Percentiles rank a stretch among this genome's conserved stretches.
These are phyloP conservation scores for Zelleria hepariella DNA, from an alignment of 2,888 invertebrate species.

Conservation along the genomic window DNA sequence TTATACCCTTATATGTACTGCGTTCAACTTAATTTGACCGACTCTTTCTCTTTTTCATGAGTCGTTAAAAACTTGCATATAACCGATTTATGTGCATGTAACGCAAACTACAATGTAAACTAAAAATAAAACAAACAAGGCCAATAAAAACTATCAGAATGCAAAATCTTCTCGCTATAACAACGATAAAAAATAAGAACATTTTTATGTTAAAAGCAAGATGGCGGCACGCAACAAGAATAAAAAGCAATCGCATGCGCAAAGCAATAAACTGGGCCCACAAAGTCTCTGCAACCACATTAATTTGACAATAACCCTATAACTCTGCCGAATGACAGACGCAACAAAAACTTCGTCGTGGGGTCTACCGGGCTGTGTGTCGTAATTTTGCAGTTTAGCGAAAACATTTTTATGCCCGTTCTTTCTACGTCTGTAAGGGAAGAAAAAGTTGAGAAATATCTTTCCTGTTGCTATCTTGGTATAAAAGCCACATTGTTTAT, in stretches of 20 bases:
- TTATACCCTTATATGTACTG: too few species aligned
- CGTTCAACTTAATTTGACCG: too few species aligned
- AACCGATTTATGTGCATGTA: too few species aligned
- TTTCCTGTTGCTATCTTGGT: neutral
- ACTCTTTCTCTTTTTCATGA: too few species aligned
- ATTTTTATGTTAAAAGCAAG: slow-evolving; percentile 17
- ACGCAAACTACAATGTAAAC: neutral
- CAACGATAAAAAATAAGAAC: neutral
- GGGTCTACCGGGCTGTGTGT: neutral
- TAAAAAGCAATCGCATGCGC: slow-evolving; percentile 26
- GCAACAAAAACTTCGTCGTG: neutral
- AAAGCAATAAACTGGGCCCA: slow-evolving; percentile 32
- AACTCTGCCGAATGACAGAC: slow-evolving; percentile 13
- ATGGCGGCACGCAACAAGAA: slow-evolving; percentile 23
- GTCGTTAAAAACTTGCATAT: too few species aligned
- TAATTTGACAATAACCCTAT: slow-evolving; percentile 43
- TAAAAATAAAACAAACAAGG: neutral
- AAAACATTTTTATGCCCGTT: neutral
- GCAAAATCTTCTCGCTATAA: neutral
- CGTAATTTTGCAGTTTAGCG: neutral
- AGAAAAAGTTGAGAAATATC: neutral
- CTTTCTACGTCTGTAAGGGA: neutral
- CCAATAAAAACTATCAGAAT: neutral
- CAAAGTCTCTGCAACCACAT: slow-evolving; percentile 36
- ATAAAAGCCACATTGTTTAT: too few species aligned